Evolutionary conservation across 1,140 invertebrate species (phyloP).

Genomic region (Zaprionus africanus): DNA sequence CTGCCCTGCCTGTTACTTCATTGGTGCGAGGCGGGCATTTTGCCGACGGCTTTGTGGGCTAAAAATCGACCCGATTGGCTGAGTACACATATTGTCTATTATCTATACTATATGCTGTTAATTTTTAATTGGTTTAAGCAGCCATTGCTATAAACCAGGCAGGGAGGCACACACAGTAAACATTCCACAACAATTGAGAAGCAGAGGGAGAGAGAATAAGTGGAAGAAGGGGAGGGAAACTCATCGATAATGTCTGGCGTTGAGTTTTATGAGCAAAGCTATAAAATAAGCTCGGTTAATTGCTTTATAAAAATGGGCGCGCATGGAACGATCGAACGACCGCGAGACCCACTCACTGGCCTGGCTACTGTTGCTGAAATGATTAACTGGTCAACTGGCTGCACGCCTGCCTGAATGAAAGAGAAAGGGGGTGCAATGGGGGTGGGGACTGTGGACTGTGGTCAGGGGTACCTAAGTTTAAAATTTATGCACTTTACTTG

Average conservation of each 20-base stretch:
- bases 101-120: conserved; percentile 74
- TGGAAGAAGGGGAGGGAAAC: not conserved
- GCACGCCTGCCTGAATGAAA: conserved; percentile 34
- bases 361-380: conserved; percentile 47
- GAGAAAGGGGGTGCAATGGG: conserved; percentile 1
- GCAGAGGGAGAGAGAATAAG: not conserved
- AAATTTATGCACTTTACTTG: conserved; percentile 57
- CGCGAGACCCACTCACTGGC: conserved; percentile 5
- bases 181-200: conserved; percentile 10
- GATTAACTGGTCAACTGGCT: conserved; percentile 45
- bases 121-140: conserved; percentile 78
- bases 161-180: conserved; percentile 8
- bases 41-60: conserved; percentile 48
- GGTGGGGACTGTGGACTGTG: not conserved
- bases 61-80: conserved; percentile 72
- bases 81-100: conserved; percentile 77
- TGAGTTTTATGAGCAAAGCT: conserved; percentile 68
- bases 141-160: conserved; percentile 54
- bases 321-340: conserved; percentile 27
- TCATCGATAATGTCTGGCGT: conserved; percentile 51
- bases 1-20: conserved; percentile 20
- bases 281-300: conserved; percentile 79
- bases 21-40: conserved; percentile 25
- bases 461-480: conserved; percentile 10
- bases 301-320: conserved; percentile 77